phyloP scores from a whole-genome alignment of 1,140 invertebrate species.

The Sinella curviseta region DNA sequence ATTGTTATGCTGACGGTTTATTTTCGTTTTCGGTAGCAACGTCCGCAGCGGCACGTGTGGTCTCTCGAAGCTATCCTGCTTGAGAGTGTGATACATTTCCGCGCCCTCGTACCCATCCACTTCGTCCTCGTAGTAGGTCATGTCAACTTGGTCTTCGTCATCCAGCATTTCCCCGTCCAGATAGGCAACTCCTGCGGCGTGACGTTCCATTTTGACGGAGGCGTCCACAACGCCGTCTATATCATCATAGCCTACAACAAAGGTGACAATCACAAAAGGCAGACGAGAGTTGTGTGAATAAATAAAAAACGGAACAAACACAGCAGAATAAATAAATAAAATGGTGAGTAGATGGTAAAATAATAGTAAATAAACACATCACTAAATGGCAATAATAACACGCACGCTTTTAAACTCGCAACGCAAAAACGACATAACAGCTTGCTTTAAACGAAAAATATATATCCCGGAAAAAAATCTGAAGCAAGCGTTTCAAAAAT shows the following conservation, averaged over 20 bases:
- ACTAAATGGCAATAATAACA: neutral
- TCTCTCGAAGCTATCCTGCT: neutral
- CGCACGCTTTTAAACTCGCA: slow-evolving; percentile 4
- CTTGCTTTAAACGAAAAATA: neutral
- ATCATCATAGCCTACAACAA: slow-evolving; percentile 48
- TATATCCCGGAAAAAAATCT: neutral
- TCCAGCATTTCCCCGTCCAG: slow-evolving; percentile 40
- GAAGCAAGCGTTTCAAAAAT: slow-evolving; percentile 13
- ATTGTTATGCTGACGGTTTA: neutral
- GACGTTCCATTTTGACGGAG: slow-evolving; percentile 44
- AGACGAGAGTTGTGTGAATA: slow-evolving; percentile 14
- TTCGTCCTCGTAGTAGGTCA: slow-evolving; percentile 8
- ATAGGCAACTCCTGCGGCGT: slow-evolving; percentile 37
- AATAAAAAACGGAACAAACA: slow-evolving; percentile 5
- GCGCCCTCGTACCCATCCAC: slow-evolving; percentile 24
- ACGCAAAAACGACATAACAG: neutral
- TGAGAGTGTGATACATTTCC: neutral
- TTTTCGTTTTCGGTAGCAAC: neutral
- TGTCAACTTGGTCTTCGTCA: slow-evolving; percentile 28
- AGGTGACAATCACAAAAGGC: slow-evolving; percentile 26
- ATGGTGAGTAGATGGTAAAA: neutral
- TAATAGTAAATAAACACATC: neutral
- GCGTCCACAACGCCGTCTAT: slow-evolving; percentile 42
- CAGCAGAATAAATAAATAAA: slow-evolving; percentile 35
- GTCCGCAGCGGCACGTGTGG: neutral